Conservation (phyloP, 2,888 invertebrate species). For the Coleophora deauratella region DNA sequence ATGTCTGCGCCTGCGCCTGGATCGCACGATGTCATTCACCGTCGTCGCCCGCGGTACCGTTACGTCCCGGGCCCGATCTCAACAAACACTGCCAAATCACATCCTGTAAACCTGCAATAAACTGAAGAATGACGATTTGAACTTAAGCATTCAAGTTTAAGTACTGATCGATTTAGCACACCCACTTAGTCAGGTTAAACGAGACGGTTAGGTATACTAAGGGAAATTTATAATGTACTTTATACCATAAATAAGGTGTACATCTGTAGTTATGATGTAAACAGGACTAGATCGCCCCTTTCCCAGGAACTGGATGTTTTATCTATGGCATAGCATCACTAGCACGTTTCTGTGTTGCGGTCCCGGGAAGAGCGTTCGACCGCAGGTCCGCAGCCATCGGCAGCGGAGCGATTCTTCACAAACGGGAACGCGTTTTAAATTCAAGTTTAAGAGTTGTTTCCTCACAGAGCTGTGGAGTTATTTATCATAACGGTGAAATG, state of each 20-base stretch:
- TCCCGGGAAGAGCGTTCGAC: not conserved
- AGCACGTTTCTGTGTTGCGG: slow-evolving; percentile 2
- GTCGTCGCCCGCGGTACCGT: slow-evolving; percentile 27
- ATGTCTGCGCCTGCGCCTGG: slow-evolving; percentile 23
- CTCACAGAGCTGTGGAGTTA: not conserved
- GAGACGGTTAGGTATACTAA: too few species aligned
- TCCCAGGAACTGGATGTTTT: too few species aligned
- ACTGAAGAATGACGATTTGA: too few species aligned
- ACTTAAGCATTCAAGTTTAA: not conserved
- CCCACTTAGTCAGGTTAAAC: too few species aligned
- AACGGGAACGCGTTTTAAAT: slow-evolving; percentile 6
- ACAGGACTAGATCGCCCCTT: too few species aligned
- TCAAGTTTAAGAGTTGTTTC: slow-evolving; percentile 3
- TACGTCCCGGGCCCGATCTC: slow-evolving; percentile 27
- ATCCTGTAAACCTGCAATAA: too few species aligned
- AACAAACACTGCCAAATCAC: slow-evolving; percentile 26
- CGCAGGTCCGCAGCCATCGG: not conserved
- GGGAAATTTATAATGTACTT: too few species aligned
- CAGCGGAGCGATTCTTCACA: not conserved
- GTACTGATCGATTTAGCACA: too few species aligned
- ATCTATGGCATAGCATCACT: slow-evolving; percentile 2
- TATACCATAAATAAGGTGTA: too few species aligned
- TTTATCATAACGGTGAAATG: not conserved
- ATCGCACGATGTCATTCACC: slow-evolving; percentile 52
- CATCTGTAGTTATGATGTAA: too few species aligned